A percentile compares a stretch with the other conserved stretches of the same genome.
Evolutionary conservation across 1,140 invertebrate species (phyloP).

Genomic region (Drosophila parabipectinata): DNA sequence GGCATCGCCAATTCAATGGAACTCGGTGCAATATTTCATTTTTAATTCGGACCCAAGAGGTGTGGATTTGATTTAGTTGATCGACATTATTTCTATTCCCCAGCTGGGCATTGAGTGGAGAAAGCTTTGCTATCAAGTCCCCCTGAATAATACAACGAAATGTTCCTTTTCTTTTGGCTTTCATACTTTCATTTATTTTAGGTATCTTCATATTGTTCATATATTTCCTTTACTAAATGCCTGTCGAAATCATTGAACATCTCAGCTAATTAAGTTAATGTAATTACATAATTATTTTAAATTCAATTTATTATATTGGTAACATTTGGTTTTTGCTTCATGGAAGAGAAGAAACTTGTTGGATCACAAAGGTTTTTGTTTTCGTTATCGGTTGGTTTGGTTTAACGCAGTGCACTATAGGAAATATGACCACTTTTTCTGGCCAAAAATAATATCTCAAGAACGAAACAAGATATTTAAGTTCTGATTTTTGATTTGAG

Average conservation of each 20-base stretch:
- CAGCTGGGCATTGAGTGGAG: conserved; percentile 6
- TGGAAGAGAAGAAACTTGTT: conserved; percentile 83
- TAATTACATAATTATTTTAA: conserved; percentile 68
- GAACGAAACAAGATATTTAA: no score
- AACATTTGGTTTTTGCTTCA: conserved; percentile 59
- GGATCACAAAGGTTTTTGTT: conserved; percentile 79
- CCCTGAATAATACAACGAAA: neutral
- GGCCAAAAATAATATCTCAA: no score
- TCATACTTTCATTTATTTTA: conserved; percentile 69
- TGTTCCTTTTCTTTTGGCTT: conserved; percentile 5
- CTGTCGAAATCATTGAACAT: conserved; percentile 76
- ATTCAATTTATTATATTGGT: conserved; percentile 65
- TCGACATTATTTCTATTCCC: conserved; percentile 15
- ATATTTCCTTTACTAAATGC: conserved; percentile 67
- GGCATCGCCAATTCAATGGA: conserved; percentile 54
- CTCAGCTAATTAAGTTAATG: conserved; percentile 76
- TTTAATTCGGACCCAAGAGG: conserved; percentile 66
- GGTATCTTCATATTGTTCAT: conserved; percentile 33
- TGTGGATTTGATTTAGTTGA: conserved; percentile 66
- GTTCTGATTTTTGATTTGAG: no score
- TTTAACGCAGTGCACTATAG: no score
- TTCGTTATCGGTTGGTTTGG: conserved; percentile 22
- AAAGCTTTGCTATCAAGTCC: neutral
- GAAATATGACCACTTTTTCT: no score
- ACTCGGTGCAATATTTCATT: conserved; percentile 63